Conservation (phyloP, 2,888 invertebrate genomes). For the Ferdinandea cuprea region DNA sequence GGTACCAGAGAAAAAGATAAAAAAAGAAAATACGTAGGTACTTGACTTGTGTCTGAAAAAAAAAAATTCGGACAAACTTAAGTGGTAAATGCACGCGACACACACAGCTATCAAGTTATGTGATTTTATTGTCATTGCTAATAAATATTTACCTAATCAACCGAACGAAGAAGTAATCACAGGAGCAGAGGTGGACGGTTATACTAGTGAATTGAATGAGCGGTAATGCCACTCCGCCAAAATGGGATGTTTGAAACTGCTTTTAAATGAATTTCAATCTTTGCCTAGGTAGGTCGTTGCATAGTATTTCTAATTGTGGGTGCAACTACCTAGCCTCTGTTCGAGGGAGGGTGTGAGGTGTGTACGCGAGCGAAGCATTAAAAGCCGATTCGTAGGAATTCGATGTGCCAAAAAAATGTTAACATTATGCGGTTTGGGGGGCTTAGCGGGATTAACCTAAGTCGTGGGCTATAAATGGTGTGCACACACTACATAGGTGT, state of each 20-base stretch:
- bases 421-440: constrained; percentile 69
- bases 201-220: constrained; percentile 46
- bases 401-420: constrained; percentile 56
- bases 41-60: constrained; percentile 21
- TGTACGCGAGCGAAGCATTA: constrained; percentile 28
- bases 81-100: constrained; percentile 56
- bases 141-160: constrained; percentile 47
- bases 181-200: constrained; percentile 1
- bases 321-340: constrained; percentile 50
- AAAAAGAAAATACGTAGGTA: not conserved
- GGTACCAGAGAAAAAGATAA: constrained; percentile 13
- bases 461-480: constrained; percentile 59
- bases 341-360: constrained; percentile 47
- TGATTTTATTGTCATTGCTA: constrained; percentile 57
- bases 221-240: constrained; percentile 25
- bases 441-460: constrained; percentile 57
- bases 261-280: constrained; percentile 68
- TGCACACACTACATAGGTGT: constrained; percentile 41
- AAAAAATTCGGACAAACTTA: constrained; percentile 53
- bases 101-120: constrained; percentile 60
- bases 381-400: constrained; percentile 34
- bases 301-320: constrained; percentile 49
- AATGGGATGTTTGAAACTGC: constrained; percentile 61
- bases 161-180: constrained; percentile 52
- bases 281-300: constrained; percentile 41